phyloP scores from a whole-genome alignment of 2,888 invertebrate species.

The Periphyllus acericola region DNA sequence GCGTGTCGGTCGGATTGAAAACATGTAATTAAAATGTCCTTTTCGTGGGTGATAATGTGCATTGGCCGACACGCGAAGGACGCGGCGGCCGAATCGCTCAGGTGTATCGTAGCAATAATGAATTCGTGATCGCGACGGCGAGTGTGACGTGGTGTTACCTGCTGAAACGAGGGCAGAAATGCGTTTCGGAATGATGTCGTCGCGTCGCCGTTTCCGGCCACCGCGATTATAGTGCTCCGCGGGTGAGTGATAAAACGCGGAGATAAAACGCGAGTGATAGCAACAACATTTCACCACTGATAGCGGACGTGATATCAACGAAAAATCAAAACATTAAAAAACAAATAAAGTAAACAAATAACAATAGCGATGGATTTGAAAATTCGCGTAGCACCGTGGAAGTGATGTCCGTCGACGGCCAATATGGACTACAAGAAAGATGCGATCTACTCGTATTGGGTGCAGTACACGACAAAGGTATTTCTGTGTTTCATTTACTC shows the following conservation, averaged over 20 bases:
- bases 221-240: too few relatives aligned
- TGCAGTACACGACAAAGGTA: constrained; percentile 71
- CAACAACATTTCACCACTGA: not conserved
- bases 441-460: constrained; percentile 70
- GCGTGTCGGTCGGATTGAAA: too few relatives aligned
- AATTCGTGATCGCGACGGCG: too few relatives aligned
- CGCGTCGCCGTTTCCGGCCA: too few relatives aligned
- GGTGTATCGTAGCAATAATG: too few relatives aligned
- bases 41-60: too few relatives aligned
- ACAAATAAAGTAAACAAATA: constrained; percentile 28
- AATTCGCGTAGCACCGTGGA: constrained; percentile 9
- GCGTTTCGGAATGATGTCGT: too few relatives aligned
- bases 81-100: too few relatives aligned
- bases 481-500: constrained; percentile 8
- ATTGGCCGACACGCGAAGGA: too few relatives aligned
- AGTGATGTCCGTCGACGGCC: constrained; percentile 8
- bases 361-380: constrained; percentile 4
- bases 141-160: too few relatives aligned
- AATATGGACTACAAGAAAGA: constrained; percentile 69
- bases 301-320: constrained; percentile 35
- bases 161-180: too few relatives aligned
- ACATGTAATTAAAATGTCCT: too few relatives aligned
- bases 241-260: not conserved
- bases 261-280: not conserved
- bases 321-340: constrained; percentile 51